Evolutionary conservation across 2,113 vertebrate genomes (phyloP).

Genomic region (Syrrhaptes paradoxus): DNA sequence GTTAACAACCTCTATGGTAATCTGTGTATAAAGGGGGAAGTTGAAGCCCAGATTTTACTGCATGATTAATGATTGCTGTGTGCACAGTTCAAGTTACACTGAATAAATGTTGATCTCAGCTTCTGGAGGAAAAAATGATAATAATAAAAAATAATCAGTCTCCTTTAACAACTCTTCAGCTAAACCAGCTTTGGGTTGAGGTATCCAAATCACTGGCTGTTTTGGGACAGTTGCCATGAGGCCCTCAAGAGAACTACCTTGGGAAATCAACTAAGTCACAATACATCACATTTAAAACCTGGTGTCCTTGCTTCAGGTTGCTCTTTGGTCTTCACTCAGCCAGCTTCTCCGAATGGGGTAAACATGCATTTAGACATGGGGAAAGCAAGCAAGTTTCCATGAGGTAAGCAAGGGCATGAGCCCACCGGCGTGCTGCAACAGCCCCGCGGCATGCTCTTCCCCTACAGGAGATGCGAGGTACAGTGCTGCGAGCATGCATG

Average conservation of each 20-base stretch:
- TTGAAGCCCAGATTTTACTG: constrained; percentile 7
- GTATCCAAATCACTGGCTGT: background rate
- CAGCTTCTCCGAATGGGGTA: background rate
- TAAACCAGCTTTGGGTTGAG: background rate
- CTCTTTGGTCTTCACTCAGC: background rate
- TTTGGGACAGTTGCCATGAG: background rate
- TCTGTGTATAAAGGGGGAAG: background rate
- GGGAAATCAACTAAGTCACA: background rate
- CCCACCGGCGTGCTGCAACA: accelerated
- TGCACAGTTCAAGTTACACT: background rate
- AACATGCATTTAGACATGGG: background rate
- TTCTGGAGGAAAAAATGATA: background rate
- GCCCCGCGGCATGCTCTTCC: background rate
- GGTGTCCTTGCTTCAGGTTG: background rate
- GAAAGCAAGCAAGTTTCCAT: background rate
- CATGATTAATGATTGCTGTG: constrained; percentile 21
- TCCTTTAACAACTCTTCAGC: background rate
- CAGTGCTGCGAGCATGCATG: accelerated
- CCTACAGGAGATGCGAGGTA: accelerated
- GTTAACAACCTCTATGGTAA: background rate
- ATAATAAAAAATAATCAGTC: background rate
- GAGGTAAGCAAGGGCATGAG: background rate
- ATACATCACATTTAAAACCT: background rate
- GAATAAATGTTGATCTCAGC: constrained; percentile 37
- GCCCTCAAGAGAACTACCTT: background rate